These are phyloP conservation scores for Scaeva pyrastri DNA, from an alignment of 2,888 invertebrate genomes.

Conservation along the genomic window DNA sequence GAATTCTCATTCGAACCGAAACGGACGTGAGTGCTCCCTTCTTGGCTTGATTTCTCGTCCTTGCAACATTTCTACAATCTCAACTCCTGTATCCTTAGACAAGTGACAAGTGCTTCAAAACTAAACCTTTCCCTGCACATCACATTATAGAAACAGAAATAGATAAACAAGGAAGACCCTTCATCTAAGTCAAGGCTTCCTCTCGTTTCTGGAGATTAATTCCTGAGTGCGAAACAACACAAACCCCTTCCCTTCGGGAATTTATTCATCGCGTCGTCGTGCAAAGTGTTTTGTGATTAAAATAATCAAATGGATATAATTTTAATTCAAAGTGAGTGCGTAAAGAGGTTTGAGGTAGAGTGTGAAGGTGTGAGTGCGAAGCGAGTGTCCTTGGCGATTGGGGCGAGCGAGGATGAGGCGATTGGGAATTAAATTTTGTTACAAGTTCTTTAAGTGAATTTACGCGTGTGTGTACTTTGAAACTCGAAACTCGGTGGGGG, in stretches of 20 bases:
- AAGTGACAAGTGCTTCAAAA: constrained; percentile 39
- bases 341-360: neutral
- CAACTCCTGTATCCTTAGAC: constrained; percentile 2
- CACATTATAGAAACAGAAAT: neutral
- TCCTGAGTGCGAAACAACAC: constrained; percentile 43
- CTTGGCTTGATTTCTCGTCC: neutral
- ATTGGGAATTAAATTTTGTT: constrained; percentile 52
- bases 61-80: constrained; percentile 16
- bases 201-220: constrained; percentile 38
- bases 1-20: constrained; percentile 58
- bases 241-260: constrained; percentile 38
- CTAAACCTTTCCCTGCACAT: neutral
- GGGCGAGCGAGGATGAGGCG: constrained; percentile 57
- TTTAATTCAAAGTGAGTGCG: constrained; percentile 28
- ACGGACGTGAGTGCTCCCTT: constrained; percentile 50
- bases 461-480: constrained; percentile 32
- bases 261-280: constrained; percentile 14
- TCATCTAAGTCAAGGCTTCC: constrained; percentile 51
- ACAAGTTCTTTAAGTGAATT: constrained; percentile 53
- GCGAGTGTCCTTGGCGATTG: constrained; percentile 28
- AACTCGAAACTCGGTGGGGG: neutral
- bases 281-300: constrained; percentile 31
- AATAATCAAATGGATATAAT: constrained; percentile 33
- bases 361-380: constrained; percentile 4
- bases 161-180: constrained; percentile 25